Evolutionary conservation across 2,797 vertebrate species (phyloP), one percentile per base, ranked within the genome.

Genomic region (Scolopax bukidnonensis): DNA sequence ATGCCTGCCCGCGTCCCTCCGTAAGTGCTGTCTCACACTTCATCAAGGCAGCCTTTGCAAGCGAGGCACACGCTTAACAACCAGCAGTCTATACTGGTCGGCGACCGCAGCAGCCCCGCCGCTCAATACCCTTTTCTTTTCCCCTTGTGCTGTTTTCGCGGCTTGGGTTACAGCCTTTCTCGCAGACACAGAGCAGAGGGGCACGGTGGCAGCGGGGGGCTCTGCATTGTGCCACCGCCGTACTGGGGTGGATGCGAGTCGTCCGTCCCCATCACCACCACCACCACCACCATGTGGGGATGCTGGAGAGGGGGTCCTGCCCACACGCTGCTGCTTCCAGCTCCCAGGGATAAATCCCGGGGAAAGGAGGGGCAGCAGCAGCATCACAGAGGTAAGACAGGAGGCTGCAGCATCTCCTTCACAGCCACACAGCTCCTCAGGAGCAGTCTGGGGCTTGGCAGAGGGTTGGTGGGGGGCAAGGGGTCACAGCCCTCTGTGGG

Each of bases 11-110:
- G 78, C 27, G 97, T 97, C 97, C 90, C 96, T 97, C 95, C 70
- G 64, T 94, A 97, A 97, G 96, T 95, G 96, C 97, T 92, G 96
- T 96, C 96, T 97, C 97, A 94, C 96, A 97, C 97, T 97, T 97
- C 96, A 97, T 97, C 97, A 97, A 97, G 96, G 97, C 97, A 89
- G 97, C 94, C 97, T 97, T 97, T 97, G 96, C 97, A 73, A 93
- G 93, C 6, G 53, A 94, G 95, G 95, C 96, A 92, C 94, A 74
- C 56, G 85, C 92, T 95, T 94, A 97, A 97, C 97, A 97, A 97
- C 97, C 93, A 93, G 78, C 90, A 81, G 96, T 97, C 97, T 97
- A 97, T 97, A 92, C 94, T 93, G 96, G 63, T 83, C 60, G 57
- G 90, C 21, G 69, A 97, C 97, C 97, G 96, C 97, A 97, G 97